A percentile compares a stretch with the other conserved stretches of the same genome.
Conservation (phyloP, 2,888 invertebrate genomes). For the Dynastes grantii region DNA sequence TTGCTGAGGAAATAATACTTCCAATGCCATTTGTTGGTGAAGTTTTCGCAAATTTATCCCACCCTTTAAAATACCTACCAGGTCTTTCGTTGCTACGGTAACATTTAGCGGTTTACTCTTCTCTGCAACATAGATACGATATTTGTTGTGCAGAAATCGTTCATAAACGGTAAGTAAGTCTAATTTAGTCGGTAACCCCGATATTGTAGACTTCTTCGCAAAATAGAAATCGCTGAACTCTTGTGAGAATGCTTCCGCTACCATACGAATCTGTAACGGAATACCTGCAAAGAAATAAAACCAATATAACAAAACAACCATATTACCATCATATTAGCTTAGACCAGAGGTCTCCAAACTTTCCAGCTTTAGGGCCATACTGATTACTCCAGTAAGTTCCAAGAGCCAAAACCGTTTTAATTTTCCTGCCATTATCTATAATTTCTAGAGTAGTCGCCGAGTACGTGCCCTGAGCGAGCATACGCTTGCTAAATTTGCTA, state of each 20-base stretch:
- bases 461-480: no score
- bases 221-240: slow-evolving; percentile 1
- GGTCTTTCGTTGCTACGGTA: not conserved
- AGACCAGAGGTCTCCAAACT: no score
- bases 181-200: not conserved
- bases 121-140: not conserved
- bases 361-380: no score
- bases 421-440: no score
- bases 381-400: no score
- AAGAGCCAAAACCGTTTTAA: no score
- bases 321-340: no score
- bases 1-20: not conserved
- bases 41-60: slow-evolving; percentile 1
- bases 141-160: not conserved
- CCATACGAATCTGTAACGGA: slow-evolving; percentile 11
- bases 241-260: not conserved
- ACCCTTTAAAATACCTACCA: not conserved
- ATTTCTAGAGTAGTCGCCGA: no score
- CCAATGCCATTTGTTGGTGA: slow-evolving; percentile 15
- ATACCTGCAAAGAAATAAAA: not conserved
- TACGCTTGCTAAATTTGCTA: no score
- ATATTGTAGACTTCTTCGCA: no score
- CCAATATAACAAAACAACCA: no score
- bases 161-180: not conserved
- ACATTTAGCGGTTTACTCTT: not conserved